Conservation (phyloP, 2,797 vertebrate genomes). For the Channa striata region DNA sequence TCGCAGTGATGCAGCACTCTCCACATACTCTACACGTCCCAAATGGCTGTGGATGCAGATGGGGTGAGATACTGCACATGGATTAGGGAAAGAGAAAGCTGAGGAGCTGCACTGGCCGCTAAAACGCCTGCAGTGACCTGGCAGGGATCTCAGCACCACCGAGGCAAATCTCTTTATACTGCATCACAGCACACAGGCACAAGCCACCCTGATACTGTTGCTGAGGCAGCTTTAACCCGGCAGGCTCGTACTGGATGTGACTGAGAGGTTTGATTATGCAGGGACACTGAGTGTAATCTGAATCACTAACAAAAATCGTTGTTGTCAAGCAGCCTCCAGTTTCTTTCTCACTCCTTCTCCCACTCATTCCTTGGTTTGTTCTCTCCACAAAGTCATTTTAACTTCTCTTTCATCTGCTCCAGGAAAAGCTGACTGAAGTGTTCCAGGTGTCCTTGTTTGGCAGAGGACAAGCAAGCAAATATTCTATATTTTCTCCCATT, state of each 20-base stretch:
- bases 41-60: slow-evolving; percentile 55
- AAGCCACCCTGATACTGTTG: background rate
- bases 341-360: slow-evolving; percentile 33
- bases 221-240: slow-evolving; percentile 19
- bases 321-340: slow-evolving; percentile 48
- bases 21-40: slow-evolving; percentile 14
- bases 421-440: slow-evolving; percentile 34
- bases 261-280: slow-evolving; percentile 22
- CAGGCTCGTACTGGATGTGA: slow-evolving; percentile 1
- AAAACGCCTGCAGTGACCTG: slow-evolving; percentile 59
- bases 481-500: too few relatives aligned
- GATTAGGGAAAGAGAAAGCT: slow-evolving; percentile 29
- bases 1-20: slow-evolving; percentile 82
- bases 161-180: slow-evolving; percentile 25
- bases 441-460: slow-evolving; percentile 38
- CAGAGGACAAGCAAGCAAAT: too few relatives aligned
- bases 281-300: slow-evolving; percentile 26
- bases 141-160: slow-evolving; percentile 31
- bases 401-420: slow-evolving; percentile 55
- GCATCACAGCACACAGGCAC: slow-evolving; percentile 35
- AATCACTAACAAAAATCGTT: slow-evolving; percentile 42
- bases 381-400: slow-evolving; percentile 21
- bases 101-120: slow-evolving; percentile 16
- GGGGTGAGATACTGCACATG: slow-evolving; percentile 55
- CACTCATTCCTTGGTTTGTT: slow-evolving; percentile 26